These are phyloP conservation scores for Sesia apiformis DNA, from an alignment of 2,888 invertebrate species.

Conservation along the genomic window DNA sequence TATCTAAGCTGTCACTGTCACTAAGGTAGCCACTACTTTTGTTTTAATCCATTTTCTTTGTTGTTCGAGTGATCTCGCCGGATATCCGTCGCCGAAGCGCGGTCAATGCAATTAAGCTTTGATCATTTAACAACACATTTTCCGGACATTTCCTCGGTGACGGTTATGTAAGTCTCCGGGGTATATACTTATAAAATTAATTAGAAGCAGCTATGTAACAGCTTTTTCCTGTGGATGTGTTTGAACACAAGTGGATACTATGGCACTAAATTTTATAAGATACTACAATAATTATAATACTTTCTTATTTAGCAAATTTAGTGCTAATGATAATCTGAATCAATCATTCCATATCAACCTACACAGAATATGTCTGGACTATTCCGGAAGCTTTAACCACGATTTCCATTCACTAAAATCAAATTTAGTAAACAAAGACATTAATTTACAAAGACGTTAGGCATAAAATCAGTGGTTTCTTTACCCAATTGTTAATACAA, in stretches of 20 bases:
- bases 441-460: too few relatives aligned
- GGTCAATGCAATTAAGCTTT: slow-evolving; percentile 68
- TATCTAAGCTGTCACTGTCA: slow-evolving; percentile 5
- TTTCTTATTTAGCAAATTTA: too few relatives aligned
- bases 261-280: too few relatives aligned
- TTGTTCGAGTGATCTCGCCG: slow-evolving; percentile 43
- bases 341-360: too few relatives aligned
- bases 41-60: slow-evolving; percentile 62
- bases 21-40: slow-evolving; percentile 35
- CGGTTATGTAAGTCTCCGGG: slow-evolving; percentile 16
- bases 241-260: background rate
- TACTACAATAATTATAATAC: too few relatives aligned
- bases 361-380: too few relatives aligned
- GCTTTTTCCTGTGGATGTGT: background rate
- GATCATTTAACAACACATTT: slow-evolving; percentile 64
- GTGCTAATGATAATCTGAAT: too few relatives aligned
- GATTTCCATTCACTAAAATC: too few relatives aligned
- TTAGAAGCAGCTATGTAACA: background rate
- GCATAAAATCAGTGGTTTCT: too few relatives aligned
- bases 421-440: too few relatives aligned
- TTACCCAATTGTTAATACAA: too few relatives aligned
- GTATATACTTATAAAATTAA: background rate
- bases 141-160: slow-evolving; percentile 31
- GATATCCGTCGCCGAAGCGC: slow-evolving; percentile 50
- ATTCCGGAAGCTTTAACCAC: too few relatives aligned